Evolutionary conservation across 2,797 vertebrate species (phyloP).

Genomic region (Catamblyrhynchus diadema): DNA sequence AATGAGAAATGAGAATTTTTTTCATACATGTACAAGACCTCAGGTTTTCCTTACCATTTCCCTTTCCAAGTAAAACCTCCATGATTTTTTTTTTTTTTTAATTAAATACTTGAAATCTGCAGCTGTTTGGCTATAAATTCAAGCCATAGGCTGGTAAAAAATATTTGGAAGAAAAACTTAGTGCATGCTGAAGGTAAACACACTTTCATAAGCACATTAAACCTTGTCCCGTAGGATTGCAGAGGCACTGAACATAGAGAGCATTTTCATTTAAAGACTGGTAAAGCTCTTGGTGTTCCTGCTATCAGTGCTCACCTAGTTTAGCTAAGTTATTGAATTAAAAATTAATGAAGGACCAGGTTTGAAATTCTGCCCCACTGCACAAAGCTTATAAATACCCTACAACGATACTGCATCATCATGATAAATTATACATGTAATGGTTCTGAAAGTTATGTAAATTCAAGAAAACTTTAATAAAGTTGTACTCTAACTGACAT

Average conservation of each 20-base stretch:
- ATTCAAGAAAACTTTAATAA: conserved; percentile 75
- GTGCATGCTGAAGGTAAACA: conserved; percentile 2
- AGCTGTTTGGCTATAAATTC: neutral
- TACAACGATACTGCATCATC: conserved; percentile 50
- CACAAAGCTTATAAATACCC: conserved; percentile 70
- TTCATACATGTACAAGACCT: neutral
- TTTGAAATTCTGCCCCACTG: conserved; percentile 71
- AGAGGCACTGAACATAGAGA: neutral
- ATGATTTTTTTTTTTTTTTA: neutral
- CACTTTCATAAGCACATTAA: neutral
- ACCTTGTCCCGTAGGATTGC: neutral
- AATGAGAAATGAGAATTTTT: neutral
- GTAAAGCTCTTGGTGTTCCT: conserved; percentile 29
- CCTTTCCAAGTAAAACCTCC: neutral
- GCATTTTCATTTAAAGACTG: conserved; percentile 33
- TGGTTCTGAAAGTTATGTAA: conserved; percentile 75
- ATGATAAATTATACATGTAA: conserved; percentile 76
- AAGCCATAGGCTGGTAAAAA: neutral
- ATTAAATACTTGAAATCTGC: neutral
- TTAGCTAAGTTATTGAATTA: conserved; percentile 65
- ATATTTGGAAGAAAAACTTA: neutral
- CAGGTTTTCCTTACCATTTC: neutral
- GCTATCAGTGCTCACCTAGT: conserved; percentile 56
- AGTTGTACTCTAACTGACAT: conserved; percentile 73
- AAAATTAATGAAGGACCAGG: conserved; percentile 72